Percentiles rank a stretch among this genome's conserved stretches.
Conservation (phyloP, 2,113 vertebrate genomes). For the Perccottus glenii region DNA sequence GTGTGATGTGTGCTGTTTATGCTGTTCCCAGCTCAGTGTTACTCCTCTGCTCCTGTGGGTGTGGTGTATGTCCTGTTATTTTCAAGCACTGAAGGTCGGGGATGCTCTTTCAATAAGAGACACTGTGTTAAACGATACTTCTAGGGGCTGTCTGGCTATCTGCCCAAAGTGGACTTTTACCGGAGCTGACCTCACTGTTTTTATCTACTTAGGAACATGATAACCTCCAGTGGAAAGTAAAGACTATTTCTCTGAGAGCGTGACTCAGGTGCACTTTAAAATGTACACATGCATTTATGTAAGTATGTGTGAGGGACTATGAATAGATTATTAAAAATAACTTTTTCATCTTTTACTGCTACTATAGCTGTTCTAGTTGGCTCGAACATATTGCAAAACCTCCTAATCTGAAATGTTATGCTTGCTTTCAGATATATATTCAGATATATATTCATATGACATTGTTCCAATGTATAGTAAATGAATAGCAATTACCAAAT, state of each 20-base stretch:
- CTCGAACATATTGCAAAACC: no score
- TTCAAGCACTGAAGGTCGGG: constrained; percentile 51
- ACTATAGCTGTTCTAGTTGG: not conserved
- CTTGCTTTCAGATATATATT: no score
- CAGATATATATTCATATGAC: no score
- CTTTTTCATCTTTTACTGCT: not conserved
- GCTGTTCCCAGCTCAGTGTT: not conserved
- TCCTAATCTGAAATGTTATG: no score
- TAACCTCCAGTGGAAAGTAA: not conserved
- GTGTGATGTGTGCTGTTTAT: not conserved
- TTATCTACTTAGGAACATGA: constrained; percentile 1
- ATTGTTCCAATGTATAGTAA: no score
- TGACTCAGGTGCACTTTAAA: not conserved
- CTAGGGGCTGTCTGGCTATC: not conserved
- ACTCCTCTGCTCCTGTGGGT: constrained; percentile 17
- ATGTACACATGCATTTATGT: not conserved
- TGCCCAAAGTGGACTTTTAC: constrained; percentile 18
- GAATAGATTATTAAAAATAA: not conserved
- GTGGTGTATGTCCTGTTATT: not conserved
- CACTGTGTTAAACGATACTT: constrained; percentile 55
- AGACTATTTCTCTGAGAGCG: not conserved
- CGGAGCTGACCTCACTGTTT: constrained; percentile 13
- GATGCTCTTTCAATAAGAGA: constrained; percentile 39
- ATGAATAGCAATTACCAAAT: no score
- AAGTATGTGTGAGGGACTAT: constrained; percentile 5